Evolutionary conservation across 2,797 vertebrate genomes (phyloP).

Genomic region (Anabacerthia variegaticeps): DNA sequence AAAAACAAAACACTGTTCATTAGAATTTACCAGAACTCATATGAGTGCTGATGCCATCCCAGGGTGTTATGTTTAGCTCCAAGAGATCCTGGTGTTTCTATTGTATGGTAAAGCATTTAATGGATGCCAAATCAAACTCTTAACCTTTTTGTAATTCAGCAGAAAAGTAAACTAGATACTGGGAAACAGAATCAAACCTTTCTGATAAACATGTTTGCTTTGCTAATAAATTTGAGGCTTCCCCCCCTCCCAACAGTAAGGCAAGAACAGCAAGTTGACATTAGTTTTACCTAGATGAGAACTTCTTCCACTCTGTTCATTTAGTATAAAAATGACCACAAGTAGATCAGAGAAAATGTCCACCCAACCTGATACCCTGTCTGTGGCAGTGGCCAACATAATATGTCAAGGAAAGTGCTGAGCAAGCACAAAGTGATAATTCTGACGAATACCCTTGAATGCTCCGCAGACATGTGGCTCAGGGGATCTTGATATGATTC

Average conservation of each 20-base stretch:
- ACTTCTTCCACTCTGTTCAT: neutral
- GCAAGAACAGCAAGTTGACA: neutral
- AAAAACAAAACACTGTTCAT: neutral
- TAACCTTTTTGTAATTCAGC: neutral
- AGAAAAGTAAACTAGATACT: slow-evolving; percentile 21
- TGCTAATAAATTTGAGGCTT: neutral
- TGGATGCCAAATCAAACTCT: slow-evolving; percentile 48
- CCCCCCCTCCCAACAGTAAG: neutral
- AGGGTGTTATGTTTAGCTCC: neutral
- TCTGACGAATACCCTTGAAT: neutral
- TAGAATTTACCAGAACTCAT: neutral
- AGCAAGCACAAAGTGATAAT: neutral
- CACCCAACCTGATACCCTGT: neutral
- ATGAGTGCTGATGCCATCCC: neutral
- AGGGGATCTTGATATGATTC: neutral
- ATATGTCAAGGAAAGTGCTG: neutral
- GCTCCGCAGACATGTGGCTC: neutral
- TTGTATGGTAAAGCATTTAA: slow-evolving; percentile 39
- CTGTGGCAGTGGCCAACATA: neutral
- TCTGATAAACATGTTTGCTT: slow-evolving; percentile 7
- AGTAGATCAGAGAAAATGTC: neutral
- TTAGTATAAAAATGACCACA: neutral
- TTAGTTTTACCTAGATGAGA: neutral
- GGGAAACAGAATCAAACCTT: slow-evolving; percentile 13
- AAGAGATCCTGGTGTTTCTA: neutral